These are phyloP conservation scores for Casuarius casuarius DNA, from an alignment of 2,113 vertebrate genomes.

Conservation along the genomic window DNA sequence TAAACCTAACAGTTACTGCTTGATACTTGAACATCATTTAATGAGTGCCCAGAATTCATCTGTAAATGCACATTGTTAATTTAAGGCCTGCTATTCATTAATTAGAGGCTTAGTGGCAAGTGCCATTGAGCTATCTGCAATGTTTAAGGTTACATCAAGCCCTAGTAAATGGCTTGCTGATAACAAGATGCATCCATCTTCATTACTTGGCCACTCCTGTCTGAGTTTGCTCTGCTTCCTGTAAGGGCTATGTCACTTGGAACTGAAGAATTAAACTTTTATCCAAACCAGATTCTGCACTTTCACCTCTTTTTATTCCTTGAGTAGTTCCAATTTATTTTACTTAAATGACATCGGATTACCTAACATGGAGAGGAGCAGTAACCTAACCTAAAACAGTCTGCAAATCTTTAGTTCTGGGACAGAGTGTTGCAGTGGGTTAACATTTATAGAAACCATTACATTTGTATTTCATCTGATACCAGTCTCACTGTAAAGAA, in stretches of 20 bases:
- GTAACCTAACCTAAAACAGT: constrained; percentile 77
- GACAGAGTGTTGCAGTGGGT: constrained; percentile 64
- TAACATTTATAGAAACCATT: constrained; percentile 68
- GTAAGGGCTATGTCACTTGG: constrained; percentile 85
- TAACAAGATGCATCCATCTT: constrained; percentile 97
- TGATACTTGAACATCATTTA: constrained; percentile 85
- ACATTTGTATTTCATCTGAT: constrained; percentile 78
- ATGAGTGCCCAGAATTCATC: constrained; percentile 90
- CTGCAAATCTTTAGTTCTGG: constrained; percentile 57
- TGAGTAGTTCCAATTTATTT: constrained; percentile 89
- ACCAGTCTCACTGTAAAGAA: constrained; percentile 68
- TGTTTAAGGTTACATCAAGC: constrained; percentile 98
- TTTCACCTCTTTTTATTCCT: constrained; percentile 91
- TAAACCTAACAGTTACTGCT: constrained; percentile 76
- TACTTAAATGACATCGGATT: constrained; percentile 85
- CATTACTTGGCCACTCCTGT: constrained; percentile 93
- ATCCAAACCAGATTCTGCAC: constrained; percentile 91
- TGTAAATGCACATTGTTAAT: constrained; percentile 90
- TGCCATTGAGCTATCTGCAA: constrained; percentile 91
- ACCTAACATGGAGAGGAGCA: constrained; percentile 81
- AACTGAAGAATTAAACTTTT: constrained; percentile 92
- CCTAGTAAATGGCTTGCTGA: constrained; percentile 94
- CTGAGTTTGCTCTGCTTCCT: constrained; percentile 86
- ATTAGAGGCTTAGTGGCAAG: constrained; percentile 95
- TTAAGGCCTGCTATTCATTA: constrained; percentile 92